phyloP scores from a whole-genome alignment of 1,140 invertebrate species.

The Drosophila parabipectinata region DNA sequence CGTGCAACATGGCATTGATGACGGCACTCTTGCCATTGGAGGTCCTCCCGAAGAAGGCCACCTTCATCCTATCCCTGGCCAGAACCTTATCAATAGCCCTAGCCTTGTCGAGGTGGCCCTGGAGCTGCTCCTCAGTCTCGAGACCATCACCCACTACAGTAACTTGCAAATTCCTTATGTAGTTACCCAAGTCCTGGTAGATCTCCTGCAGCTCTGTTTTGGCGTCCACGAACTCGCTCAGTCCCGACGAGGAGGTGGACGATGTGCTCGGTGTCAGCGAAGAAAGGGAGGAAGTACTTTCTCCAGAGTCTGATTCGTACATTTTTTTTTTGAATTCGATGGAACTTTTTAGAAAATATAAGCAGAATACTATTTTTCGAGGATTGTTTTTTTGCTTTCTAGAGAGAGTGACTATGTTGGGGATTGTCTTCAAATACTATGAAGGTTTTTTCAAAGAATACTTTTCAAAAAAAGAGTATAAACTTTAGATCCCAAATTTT shows the following conservation, averaged over 20 bases:
- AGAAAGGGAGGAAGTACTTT: slow-evolving; percentile 34
- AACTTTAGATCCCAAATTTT: background rate
- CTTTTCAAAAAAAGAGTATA: background rate
- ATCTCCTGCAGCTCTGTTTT: slow-evolving; percentile 85
- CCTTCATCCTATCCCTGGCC: slow-evolving; percentile 99
- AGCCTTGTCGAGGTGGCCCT: slow-evolving; percentile 92
- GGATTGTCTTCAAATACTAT: background rate
- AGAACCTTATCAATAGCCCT: slow-evolving; percentile 97
- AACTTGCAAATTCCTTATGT: slow-evolving; percentile 24
- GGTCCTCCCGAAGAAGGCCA: slow-evolving; percentile 97
- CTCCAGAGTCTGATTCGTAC: slow-evolving; percentile 31
- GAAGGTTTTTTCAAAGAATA: background rate
- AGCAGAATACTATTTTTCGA: slow-evolving; percentile 1
- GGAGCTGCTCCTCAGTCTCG: slow-evolving; percentile 85
- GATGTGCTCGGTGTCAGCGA: background rate
- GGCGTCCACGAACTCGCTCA: slow-evolving; percentile 85
- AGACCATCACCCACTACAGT: background rate
- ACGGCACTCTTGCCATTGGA: slow-evolving; percentile 99
- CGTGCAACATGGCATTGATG: slow-evolving; percentile 99
- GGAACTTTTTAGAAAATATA: slow-evolving; percentile 29
- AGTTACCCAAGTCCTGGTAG: slow-evolving; percentile 34
- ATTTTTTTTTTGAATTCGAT: background rate
- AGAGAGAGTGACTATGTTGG: background rate
- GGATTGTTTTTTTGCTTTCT: background rate
- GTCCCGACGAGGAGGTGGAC: slow-evolving; percentile 26